Evolutionary conservation across 1,140 invertebrate genomes (phyloP).

Genomic region (Psilanteris sp.): DNA sequence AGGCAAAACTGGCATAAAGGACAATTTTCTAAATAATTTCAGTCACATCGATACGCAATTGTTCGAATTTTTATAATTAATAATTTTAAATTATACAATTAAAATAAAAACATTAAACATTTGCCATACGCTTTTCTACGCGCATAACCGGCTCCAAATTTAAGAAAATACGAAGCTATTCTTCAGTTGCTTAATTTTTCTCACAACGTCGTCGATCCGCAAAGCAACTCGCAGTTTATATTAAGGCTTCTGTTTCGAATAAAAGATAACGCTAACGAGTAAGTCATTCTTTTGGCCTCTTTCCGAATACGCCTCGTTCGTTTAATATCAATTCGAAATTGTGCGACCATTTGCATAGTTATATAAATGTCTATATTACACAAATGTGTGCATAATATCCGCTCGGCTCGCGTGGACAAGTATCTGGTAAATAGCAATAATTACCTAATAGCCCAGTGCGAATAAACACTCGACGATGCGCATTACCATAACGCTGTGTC

Average conservation of each 20-base stretch:
- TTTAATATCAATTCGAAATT: constrained; percentile 37
- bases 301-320: constrained; percentile 52
- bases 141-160: too few relatives aligned
- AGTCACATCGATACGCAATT: too few relatives aligned
- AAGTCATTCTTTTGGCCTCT: constrained; percentile 44
- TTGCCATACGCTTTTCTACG: too few relatives aligned
- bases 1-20: too few relatives aligned
- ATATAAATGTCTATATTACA: constrained; percentile 55
- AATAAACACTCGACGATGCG: constrained; percentile 41
- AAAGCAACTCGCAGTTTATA: constrained; percentile 41
- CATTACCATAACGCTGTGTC: constrained; percentile 12
- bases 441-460: constrained; percentile 42
- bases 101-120: too few relatives aligned
- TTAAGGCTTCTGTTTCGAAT: constrained; percentile 26
- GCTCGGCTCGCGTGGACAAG: constrained; percentile 32
- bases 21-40: too few relatives aligned
- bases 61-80: too few relatives aligned
- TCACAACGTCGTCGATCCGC: constrained; percentile 32
- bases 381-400: constrained; percentile 55
- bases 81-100: too few relatives aligned
- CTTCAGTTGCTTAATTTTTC: constrained; percentile 24
- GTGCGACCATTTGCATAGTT: constrained; percentile 49
- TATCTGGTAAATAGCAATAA: constrained; percentile 55
- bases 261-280: constrained; percentile 41
- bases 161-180: constrained; percentile 38